phyloP scores from a whole-genome alignment of 2,113 vertebrate genomes.

The Brevimyrus niger region DNA sequence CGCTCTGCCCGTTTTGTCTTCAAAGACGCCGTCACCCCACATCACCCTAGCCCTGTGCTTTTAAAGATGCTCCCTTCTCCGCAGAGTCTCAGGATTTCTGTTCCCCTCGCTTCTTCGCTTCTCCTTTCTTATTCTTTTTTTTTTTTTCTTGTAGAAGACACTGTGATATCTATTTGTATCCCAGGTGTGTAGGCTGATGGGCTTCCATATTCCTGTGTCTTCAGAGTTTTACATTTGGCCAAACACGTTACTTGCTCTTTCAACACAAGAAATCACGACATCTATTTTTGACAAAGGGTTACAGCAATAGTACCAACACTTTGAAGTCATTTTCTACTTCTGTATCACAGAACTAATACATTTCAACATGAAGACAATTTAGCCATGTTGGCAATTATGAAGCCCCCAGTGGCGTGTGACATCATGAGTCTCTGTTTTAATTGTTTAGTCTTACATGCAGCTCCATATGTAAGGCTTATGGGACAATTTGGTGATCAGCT shows the following conservation, averaged over 20 bases:
- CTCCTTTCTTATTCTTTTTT: background rate
- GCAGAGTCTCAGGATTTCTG: background rate
- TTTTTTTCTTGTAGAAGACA: background rate
- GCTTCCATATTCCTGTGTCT: background rate
- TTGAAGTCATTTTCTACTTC: background rate
- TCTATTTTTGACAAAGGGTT: background rate
- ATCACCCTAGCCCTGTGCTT: background rate
- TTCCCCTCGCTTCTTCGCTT: background rate
- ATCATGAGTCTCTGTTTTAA: background rate
- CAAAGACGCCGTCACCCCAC: background rate
- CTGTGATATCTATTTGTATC: constrained; percentile 8
- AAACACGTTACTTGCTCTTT: background rate
- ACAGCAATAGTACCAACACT: background rate
- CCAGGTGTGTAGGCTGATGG: background rate
- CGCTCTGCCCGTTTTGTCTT: background rate
- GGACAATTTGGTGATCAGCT: background rate
- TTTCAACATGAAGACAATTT: background rate
- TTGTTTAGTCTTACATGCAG: background rate
- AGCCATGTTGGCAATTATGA: background rate
- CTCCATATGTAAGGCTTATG: background rate
- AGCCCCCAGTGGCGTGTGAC: background rate
- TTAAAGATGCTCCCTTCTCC: background rate
- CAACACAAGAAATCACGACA: background rate
- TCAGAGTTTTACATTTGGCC: background rate
- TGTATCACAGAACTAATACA: background rate